phyloP scores from a whole-genome alignment of 2,797 vertebrate species.

The Pachyuromys duprasi region DNA sequence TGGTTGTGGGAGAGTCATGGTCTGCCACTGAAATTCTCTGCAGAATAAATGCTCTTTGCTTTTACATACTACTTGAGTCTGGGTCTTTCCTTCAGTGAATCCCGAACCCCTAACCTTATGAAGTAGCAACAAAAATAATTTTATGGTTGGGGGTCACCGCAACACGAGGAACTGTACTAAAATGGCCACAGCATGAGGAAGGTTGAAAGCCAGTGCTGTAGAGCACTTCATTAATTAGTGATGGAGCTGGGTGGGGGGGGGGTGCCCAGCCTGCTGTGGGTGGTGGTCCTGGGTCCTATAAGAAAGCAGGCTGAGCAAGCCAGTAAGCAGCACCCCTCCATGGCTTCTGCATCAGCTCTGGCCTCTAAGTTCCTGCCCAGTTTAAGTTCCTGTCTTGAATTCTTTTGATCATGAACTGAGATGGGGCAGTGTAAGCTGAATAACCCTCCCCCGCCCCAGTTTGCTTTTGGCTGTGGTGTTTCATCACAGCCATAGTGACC shows the following conservation, averaged over 20 bases:
- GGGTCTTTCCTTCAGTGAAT: no score
- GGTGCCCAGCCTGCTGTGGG: not conserved
- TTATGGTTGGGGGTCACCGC: not conserved
- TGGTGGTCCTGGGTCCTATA: not conserved
- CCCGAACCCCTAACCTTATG: not conserved
- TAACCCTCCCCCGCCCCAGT: no score
- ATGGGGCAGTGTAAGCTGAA: not conserved
- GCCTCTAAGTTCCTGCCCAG: not conserved
- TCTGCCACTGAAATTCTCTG: no score
- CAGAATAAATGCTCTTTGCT: no score
- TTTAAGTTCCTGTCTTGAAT: not conserved
- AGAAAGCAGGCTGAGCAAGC: not conserved
- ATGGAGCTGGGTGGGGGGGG: not conserved
- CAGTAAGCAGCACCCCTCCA: not conserved
- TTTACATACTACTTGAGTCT: no score
- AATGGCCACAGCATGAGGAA: not conserved
- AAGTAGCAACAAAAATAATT: not conserved
- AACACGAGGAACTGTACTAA: not conserved
- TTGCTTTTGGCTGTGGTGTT: not conserved
- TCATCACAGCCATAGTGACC: not conserved
- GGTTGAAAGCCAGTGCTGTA: not conserved
- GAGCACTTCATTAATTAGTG: not conserved
- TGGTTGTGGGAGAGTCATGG: no score
- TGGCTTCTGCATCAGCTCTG: not conserved
- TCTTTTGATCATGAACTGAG: not conserved